phyloP scores from a whole-genome alignment of 2,113 vertebrate species.

The Rhagologus leucostigma region DNA sequence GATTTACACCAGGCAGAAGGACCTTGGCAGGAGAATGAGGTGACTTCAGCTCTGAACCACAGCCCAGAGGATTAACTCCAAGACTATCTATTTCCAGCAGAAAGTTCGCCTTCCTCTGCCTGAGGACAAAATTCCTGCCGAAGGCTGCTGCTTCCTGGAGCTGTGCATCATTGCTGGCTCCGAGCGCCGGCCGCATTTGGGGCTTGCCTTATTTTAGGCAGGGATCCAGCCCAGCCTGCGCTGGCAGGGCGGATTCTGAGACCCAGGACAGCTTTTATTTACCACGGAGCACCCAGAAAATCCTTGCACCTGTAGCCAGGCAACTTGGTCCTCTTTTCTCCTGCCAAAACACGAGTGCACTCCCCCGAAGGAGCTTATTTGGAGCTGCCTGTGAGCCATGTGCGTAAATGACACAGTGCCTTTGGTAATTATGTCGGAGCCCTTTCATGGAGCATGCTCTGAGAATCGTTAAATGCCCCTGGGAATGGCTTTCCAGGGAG shows the following conservation, averaged over 20 bases:
- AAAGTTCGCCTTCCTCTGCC: not conserved
- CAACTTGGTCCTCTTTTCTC: constrained; percentile 21
- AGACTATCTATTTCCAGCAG: constrained; percentile 35
- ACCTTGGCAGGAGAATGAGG: not conserved
- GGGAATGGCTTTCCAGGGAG: constrained; percentile 59
- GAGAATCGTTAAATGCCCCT: not conserved
- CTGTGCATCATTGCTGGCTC: not conserved
- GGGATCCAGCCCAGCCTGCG: not conserved
- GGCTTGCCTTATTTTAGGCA: not conserved
- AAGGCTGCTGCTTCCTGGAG: constrained; percentile 43
- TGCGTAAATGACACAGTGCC: constrained; percentile 40
- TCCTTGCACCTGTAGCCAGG: constrained; percentile 51
- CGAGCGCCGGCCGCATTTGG: not conserved
- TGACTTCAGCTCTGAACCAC: constrained; percentile 17
- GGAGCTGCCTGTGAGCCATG: constrained; percentile 47
- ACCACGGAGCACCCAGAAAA: constrained; percentile 16
- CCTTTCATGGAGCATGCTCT: constrained; percentile 39
- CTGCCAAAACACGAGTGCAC: not conserved
- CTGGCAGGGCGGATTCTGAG: not conserved
- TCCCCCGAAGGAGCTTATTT: constrained; percentile 31
- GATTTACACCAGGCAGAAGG: not conserved
- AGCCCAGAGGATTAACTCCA: constrained; percentile 35
- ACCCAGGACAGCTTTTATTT: constrained; percentile 6
- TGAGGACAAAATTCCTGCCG: constrained; percentile 25
- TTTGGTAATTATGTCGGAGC: constrained; percentile 24